Conservation (phyloP, 1,140 invertebrate genomes). For the Heliconius melpomene region DNA sequence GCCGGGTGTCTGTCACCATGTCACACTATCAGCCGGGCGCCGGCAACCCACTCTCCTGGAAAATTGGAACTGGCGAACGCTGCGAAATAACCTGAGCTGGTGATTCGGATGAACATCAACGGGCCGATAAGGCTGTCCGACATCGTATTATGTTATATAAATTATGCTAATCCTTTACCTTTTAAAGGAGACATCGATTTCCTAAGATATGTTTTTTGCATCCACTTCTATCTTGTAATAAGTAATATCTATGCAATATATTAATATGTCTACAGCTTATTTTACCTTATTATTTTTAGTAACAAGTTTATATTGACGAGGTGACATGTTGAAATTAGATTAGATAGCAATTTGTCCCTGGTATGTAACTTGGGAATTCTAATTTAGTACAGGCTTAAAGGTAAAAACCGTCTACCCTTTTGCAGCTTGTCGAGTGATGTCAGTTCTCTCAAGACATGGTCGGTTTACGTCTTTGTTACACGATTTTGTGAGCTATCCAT, state of each 20-base stretch:
- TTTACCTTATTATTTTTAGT: not conserved
- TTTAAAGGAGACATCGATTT: not conserved
- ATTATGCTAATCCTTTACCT: not conserved
- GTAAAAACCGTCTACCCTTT: not conserved
- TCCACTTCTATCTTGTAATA: not conserved
- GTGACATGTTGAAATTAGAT: not conserved
- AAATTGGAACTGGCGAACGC: constrained; percentile 54
- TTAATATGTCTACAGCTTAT: not conserved
- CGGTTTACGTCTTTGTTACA: not conserved
- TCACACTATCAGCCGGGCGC: constrained; percentile 61
- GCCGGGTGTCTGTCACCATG: constrained; percentile 64
- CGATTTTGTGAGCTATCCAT: not conserved
- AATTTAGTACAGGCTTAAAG: constrained; percentile 8
- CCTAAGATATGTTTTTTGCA: not conserved
- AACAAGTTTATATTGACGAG: constrained; percentile 2
- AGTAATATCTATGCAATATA: not conserved
- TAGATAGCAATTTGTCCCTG: not conserved
- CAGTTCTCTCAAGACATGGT: not conserved
- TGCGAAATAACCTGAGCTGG: constrained; percentile 34
- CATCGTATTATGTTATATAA: constrained; percentile 2
- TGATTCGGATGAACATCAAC: constrained; percentile 24
- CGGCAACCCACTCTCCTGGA: constrained; percentile 50
- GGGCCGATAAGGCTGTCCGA: not conserved
- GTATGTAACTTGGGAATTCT: constrained; percentile 10
- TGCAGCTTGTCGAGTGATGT: not conserved